Conservation (phyloP, 53 echinoderm and acorn worm genomes). For the Pentamera pediparva region DNA sequence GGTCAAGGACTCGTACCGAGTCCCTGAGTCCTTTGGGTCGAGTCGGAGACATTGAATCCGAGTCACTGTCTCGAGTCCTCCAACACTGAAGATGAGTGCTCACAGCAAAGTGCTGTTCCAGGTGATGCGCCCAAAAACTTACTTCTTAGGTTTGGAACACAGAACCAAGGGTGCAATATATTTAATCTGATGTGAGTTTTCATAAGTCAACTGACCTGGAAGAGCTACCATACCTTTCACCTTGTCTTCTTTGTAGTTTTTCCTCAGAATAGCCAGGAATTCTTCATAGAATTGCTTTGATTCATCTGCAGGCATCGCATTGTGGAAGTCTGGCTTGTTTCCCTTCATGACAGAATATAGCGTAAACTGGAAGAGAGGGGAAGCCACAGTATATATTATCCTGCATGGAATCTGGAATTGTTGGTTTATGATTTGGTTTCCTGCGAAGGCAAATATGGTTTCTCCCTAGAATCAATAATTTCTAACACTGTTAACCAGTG, state of each 20-base stretch:
- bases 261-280: slow-evolving; percentile 67
- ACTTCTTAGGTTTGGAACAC: background rate
- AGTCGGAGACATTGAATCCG: no score
- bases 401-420: background rate
- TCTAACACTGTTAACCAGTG: no score
- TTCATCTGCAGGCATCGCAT: slow-evolving; percentile 85
- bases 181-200: background rate
- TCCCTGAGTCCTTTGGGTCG: no score
- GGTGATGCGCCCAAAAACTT: no score
- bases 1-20: no score
- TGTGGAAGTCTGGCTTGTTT: slow-evolving; percentile 92
- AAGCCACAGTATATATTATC: background rate
- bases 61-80: no score
- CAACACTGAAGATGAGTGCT: no score
- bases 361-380: slow-evolving; percentile 57
- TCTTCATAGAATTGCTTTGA: slow-evolving; percentile 82
- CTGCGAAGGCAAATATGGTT: no score
- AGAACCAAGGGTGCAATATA: background rate
- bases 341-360: slow-evolving; percentile 77
- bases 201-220: background rate
- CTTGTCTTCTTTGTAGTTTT: slow-evolving; percentile 71
- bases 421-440: no score
- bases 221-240: slow-evolving; percentile 69
- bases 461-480: no score
- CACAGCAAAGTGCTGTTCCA: no score